Evolutionary conservation across 2,113 vertebrate genomes (phyloP).

Genomic region (Eira barbara): DNA sequence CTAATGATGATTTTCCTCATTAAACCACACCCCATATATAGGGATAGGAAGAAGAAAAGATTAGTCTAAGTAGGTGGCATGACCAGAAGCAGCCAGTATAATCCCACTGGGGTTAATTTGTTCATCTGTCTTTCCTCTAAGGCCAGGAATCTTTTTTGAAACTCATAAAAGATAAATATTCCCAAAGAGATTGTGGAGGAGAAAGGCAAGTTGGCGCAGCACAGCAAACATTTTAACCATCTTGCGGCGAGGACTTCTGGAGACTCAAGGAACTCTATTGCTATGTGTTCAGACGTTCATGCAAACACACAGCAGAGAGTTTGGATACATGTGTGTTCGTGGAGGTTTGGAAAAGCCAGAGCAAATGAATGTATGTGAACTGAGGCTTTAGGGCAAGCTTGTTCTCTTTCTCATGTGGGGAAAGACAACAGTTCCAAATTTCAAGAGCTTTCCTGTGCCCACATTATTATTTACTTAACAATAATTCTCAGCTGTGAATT

Average conservation of each 20-base stretch:
- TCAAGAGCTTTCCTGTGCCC: neutral
- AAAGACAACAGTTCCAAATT: neutral
- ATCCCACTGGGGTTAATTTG: constrained; percentile 64
- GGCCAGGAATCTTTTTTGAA: constrained; percentile 75
- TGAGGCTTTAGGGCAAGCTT: neutral
- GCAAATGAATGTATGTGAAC: neutral
- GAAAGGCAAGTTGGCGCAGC: neutral
- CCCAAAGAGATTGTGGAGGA: constrained; percentile 79
- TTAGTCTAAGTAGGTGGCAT: neutral
- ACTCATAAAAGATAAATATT: constrained; percentile 85
- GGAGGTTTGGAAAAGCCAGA: neutral
- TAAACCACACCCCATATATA: neutral
- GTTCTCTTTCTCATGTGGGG: neutral
- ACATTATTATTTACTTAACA: neutral
- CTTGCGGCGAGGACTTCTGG: neutral
- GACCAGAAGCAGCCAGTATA: constrained; percentile 46
- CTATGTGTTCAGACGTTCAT: neutral
- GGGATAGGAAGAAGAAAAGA: neutral
- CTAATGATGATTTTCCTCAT: constrained; percentile 17
- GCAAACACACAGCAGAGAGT: neutral
- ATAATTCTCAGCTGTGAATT: neutral
- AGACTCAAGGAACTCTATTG: neutral
- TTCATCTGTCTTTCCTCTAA: constrained; percentile 71
- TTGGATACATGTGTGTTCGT: neutral
- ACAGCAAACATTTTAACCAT: constrained; percentile 42